These are phyloP conservation scores for Acyrthosiphon pisum DNA, from an alignment of 1,140 invertebrate genomes.

Conservation along the genomic window DNA sequence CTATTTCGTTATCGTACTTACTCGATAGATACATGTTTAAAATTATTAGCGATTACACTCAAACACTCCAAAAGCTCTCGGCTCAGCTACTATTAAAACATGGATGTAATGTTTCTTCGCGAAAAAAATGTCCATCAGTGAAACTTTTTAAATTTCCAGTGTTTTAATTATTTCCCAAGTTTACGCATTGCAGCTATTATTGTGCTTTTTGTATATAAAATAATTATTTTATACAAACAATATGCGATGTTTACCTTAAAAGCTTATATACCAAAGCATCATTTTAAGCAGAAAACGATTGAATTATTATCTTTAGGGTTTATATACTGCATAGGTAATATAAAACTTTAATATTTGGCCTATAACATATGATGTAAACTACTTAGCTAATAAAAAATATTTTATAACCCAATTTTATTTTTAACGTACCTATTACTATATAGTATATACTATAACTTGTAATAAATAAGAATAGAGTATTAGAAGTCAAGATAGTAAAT, in stretches of 20 bases:
- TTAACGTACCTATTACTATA: background rate
- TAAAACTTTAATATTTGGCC: background rate
- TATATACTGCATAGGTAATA: background rate
- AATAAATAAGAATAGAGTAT: background rate
- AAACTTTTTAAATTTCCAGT: slow-evolving; percentile 10
- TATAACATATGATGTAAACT: background rate
- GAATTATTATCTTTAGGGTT: background rate
- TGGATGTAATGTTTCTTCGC: background rate
- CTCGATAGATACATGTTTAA: background rate
- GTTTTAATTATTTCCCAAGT: background rate
- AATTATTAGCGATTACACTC: background rate
- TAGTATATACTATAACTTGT: background rate
- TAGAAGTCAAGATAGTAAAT: slow-evolving; percentile 11
- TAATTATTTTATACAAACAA: background rate
- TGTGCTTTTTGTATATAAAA: background rate
- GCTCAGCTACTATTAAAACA: background rate
- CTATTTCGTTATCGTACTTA: background rate
- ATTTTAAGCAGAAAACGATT: background rate
- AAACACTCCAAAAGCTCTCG: background rate
- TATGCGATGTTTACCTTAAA: background rate
- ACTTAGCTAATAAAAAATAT: background rate
- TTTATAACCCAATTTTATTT: background rate
- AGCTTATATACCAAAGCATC: background rate
- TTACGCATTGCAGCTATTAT: slow-evolving; percentile 23
- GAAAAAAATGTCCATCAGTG: background rate